These are phyloP conservation scores for Boloria euphrosyne DNA, from an alignment of 2,888 invertebrate genomes.

Conservation along the genomic window DNA sequence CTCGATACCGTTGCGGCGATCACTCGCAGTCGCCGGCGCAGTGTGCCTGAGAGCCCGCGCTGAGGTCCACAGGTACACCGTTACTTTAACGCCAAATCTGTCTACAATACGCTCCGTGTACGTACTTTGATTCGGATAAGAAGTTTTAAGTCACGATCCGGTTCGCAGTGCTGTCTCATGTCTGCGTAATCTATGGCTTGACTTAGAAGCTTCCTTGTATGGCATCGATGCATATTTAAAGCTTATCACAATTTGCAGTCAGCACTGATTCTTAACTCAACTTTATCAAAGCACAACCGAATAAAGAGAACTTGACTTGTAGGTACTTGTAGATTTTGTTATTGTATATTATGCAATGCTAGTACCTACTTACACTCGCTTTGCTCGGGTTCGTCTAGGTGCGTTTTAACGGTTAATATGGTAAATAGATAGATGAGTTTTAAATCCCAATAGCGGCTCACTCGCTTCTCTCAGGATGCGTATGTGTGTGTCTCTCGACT, in stretches of 20 bases:
- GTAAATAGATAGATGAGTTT: too few species aligned
- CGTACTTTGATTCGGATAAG: constrained; percentile 75
- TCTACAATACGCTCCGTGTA: constrained; percentile 70
- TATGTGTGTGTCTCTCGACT: too few species aligned
- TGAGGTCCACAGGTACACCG: constrained; percentile 49
- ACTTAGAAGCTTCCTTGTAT: constrained; percentile 72
- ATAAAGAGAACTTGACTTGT: constrained; percentile 11
- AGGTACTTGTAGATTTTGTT: too few species aligned
- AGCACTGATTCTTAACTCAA: constrained; percentile 33
- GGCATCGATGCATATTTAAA: constrained; percentile 64
- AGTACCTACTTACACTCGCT: too few species aligned
- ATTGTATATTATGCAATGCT: too few species aligned
- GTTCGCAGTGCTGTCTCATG: constrained; percentile 67
- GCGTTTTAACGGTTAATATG: too few species aligned
- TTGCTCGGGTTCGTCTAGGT: too few species aligned
- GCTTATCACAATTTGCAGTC: constrained; percentile 41
- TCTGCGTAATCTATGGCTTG: constrained; percentile 68
- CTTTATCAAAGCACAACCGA: constrained; percentile 27
- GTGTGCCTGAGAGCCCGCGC: constrained; percentile 53
- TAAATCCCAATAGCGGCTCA: too few species aligned
- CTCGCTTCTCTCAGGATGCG: too few species aligned
- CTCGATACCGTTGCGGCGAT: constrained; percentile 69
- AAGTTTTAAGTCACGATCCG: constrained; percentile 76
- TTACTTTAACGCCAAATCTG: constrained; percentile 75
- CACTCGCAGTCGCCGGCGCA: constrained; percentile 57